Conservation (phyloP, 1,140 invertebrate species). For the Zeugodacus cucurbitae region DNA sequence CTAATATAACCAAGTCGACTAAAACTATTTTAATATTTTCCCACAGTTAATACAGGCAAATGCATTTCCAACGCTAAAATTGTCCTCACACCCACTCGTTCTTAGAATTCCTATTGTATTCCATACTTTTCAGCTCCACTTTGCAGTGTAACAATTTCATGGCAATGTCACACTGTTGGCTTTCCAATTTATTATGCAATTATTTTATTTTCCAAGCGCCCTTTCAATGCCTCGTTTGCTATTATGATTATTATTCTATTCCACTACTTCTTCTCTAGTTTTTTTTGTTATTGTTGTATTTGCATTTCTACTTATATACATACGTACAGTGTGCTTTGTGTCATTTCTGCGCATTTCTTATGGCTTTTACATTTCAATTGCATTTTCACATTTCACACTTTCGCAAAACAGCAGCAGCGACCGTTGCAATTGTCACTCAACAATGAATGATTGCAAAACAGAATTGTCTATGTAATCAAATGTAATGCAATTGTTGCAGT, state of each 20-base stretch:
- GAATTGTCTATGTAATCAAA: not conserved
- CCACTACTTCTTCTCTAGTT: not conserved
- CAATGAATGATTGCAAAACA: not conserved
- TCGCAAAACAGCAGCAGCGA: not conserved
- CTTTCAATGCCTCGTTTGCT: not conserved
- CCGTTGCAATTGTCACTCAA: not conserved
- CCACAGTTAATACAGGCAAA: not conserved
- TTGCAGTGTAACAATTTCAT: not conserved
- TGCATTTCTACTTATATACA: not conserved
- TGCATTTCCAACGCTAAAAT: not conserved
- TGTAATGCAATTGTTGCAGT: not conserved
- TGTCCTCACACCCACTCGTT: not conserved
- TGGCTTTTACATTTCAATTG: not conserved
- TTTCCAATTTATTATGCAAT: not conserved
- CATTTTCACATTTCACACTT: slow-evolving; percentile 11
- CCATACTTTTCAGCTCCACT: not conserved
- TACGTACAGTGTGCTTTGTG: not conserved
- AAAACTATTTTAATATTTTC: too few species aligned
- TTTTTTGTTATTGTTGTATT: not conserved
- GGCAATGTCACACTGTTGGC: not conserved
- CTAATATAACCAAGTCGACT: too few species aligned
- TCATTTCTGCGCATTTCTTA: not conserved
- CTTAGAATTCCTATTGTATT: not conserved
- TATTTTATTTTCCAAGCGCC: not conserved
- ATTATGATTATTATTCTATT: not conserved